A percentile compares a stretch with the other conserved stretches of the same genome.
phyloP scores from a whole-genome alignment of 2,797 vertebrate genomes.

The Lagothrix lagotricha region DNA sequence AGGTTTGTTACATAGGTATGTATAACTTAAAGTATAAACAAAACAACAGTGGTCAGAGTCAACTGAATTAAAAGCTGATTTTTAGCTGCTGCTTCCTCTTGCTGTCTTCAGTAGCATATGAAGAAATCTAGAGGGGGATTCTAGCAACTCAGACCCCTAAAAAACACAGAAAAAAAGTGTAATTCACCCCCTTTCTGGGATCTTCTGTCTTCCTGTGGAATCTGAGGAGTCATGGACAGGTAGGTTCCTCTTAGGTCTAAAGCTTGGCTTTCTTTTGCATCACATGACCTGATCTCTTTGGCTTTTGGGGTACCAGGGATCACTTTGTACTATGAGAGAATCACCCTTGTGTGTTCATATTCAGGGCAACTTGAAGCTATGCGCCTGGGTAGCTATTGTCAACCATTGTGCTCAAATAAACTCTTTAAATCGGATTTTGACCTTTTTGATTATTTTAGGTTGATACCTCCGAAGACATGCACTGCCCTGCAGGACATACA shows the following conservation, averaged over 20 bases:
- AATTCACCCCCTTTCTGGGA: not conserved
- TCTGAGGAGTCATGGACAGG: not conserved
- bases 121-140: not conserved
- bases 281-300: not conserved
- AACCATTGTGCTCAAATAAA: not conserved
- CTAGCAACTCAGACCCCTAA: not conserved
- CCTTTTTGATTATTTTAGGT: not conserved
- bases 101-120: not conserved
- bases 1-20: too few species aligned
- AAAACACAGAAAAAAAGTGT: not conserved
- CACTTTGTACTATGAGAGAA: not conserved
- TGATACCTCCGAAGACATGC: rapidly evolving
- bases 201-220: not conserved
- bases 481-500: not conserved
- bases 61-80: not conserved
- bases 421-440: not conserved
- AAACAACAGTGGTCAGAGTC: not conserved
- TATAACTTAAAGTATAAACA: not conserved
- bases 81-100: not conserved
- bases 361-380: not conserved
- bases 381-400: not conserved
- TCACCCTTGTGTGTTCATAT: not conserved
- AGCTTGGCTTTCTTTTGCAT: not conserved
- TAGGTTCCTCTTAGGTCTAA: not conserved
- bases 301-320: not conserved